phyloP scores from a whole-genome alignment of 2,113 vertebrate species.

The Anguilla japonica region DNA sequence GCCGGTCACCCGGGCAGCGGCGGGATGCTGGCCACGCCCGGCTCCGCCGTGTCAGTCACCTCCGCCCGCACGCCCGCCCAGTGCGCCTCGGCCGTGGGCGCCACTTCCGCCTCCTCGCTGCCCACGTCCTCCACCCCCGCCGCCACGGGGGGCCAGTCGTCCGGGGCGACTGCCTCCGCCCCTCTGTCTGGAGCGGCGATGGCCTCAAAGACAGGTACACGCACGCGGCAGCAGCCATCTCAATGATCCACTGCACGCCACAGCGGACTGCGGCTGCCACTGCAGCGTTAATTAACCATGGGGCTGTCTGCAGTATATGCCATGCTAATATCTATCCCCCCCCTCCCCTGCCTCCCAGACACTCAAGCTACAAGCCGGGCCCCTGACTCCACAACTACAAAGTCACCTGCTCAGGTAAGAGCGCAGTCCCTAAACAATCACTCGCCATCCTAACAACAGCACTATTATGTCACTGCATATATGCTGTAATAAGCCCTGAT shows the following conservation, averaged over 20 bases:
- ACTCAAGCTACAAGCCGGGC: conserved; percentile 60
- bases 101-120: conserved; percentile 64
- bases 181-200: conserved; percentile 67
- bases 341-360: conserved; percentile 48
- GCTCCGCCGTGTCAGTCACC: conserved; percentile 68
- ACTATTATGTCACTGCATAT: background rate
- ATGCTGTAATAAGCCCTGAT: too few species aligned
- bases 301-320: background rate
- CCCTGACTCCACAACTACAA: conserved; percentile 47
- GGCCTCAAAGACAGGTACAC: conserved; percentile 72
- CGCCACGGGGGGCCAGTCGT: conserved; percentile 57
- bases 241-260: too few species aligned
- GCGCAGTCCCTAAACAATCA: background rate
- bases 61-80: conserved; percentile 64
- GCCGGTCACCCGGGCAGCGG: conserved; percentile 68
- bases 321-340: background rate
- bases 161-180: conserved; percentile 64
- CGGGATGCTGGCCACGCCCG: conserved; percentile 64
- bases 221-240: background rate
- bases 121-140: conserved; percentile 68
- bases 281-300: too few species aligned
- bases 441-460: background rate
- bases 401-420: conserved; percentile 44
- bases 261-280: too few species aligned
- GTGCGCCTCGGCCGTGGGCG: conserved; percentile 66